phyloP scores from a whole-genome alignment of 1,140 invertebrate genomes.

The Arion vulgaris region DNA sequence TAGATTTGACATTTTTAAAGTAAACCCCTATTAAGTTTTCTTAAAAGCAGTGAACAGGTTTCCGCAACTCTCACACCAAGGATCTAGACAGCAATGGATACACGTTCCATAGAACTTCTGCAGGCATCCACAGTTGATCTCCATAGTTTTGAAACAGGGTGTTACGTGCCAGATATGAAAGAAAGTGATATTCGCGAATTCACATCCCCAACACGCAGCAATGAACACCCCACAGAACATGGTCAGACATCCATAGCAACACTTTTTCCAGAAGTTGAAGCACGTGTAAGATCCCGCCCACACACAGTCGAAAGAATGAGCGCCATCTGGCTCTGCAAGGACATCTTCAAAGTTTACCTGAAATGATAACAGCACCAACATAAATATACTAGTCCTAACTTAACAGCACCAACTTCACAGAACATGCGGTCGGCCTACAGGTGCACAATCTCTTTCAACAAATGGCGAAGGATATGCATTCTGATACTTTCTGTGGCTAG shows the following conservation, averaged over 20 bases:
- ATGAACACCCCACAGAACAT: constrained; percentile 79
- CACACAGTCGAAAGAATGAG: constrained; percentile 82
- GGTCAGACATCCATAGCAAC: constrained; percentile 80
- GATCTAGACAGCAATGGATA: constrained; percentile 69
- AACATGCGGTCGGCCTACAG: too few relatives aligned
- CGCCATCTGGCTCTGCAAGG: constrained; percentile 83
- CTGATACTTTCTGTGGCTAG: too few relatives aligned
- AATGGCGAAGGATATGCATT: too few relatives aligned
- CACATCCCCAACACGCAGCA: constrained; percentile 77
- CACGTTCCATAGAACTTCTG: constrained; percentile 77
- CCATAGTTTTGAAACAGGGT: constrained; percentile 54
- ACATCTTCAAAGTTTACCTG: constrained; percentile 80
- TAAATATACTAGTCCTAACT: too few relatives aligned
- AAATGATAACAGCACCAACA: too few relatives aligned
- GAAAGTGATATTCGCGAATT: constrained; percentile 83
- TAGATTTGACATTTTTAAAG: too few relatives aligned
- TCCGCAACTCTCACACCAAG: constrained; percentile 52
- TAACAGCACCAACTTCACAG: too few relatives aligned
- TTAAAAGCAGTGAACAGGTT: constrained; percentile 52
- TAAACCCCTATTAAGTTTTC: constrained; percentile 40
- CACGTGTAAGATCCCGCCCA: constrained; percentile 82
- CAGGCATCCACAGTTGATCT: constrained; percentile 78
- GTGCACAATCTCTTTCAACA: too few relatives aligned
- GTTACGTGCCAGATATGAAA: constrained; percentile 71
- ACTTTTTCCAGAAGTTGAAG: constrained; percentile 81